A percentile compares a stretch with the other conserved stretches of the same genome.
phyloP scores from a whole-genome alignment of 2,797 vertebrate species.

The Gymnodraco acuticeps region DNA sequence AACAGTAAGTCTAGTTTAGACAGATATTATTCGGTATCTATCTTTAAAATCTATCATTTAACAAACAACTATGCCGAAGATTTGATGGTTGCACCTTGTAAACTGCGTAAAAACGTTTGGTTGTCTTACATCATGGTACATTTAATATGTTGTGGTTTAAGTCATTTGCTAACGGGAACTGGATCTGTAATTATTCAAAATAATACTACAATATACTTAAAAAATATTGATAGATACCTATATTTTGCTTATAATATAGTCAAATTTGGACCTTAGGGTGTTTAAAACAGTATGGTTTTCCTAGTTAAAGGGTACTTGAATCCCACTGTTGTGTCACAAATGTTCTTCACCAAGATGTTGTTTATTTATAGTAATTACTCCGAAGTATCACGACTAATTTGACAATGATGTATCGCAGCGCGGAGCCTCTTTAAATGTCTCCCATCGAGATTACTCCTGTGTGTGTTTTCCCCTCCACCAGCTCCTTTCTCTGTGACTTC shows the following conservation, averaged over 20 bases:
- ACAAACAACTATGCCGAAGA: background rate
- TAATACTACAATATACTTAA: background rate
- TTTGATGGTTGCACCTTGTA: background rate
- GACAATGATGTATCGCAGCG: slow-evolving; percentile 37
- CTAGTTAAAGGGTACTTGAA: background rate
- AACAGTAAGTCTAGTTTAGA: too few relatives aligned
- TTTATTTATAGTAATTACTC: slow-evolving; percentile 42
- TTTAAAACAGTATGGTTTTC: background rate
- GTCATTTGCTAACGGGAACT: too few relatives aligned
- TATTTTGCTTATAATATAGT: background rate
- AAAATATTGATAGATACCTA: too few relatives aligned
- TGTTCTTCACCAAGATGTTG: background rate
- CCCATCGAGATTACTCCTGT: slow-evolving; percentile 29
- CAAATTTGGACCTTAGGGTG: background rate
- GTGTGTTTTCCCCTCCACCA: slow-evolving; percentile 41
- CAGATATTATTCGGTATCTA: background rate
- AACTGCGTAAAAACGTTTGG: background rate
- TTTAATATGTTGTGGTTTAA: background rate
- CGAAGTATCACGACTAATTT: slow-evolving; percentile 29
- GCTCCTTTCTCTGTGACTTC: slow-evolving; percentile 68
- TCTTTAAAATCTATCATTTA: background rate
- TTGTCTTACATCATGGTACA: background rate
- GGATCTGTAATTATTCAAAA: too few relatives aligned
- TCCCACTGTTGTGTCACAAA: background rate
- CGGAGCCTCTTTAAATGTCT: slow-evolving; percentile 16